phyloP scores from a whole-genome alignment of 2,797 vertebrate species.

The Sebastes variabilis region DNA sequence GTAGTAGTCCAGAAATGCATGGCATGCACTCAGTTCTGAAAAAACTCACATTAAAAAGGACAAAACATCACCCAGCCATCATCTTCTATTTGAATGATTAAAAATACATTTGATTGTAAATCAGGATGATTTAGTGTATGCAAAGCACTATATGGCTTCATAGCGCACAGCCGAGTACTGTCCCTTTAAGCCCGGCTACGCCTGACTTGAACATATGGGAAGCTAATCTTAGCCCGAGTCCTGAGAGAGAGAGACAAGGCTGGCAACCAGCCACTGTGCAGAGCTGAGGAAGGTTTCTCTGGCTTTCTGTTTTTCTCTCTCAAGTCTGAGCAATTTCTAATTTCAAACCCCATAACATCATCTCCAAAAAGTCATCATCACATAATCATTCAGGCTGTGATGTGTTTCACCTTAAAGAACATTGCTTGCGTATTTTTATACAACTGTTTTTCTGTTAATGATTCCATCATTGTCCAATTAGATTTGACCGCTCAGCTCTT shows the following conservation, averaged over 20 bases:
- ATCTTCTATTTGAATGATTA: not conserved
- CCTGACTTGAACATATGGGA: constrained; percentile 85
- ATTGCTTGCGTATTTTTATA: not conserved
- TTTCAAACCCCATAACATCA: not conserved
- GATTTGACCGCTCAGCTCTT: constrained; percentile 28
- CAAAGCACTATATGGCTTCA: not conserved
- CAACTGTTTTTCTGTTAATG: constrained; percentile 15
- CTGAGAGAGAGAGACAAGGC: constrained; percentile 79
- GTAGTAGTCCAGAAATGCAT: not conserved
- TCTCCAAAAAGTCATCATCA: not conserved
- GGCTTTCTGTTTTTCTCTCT: constrained; percentile 45
- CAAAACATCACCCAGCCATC: not conserved
- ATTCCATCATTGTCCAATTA: constrained; percentile 18
- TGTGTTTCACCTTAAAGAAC: not conserved
- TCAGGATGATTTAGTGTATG: not conserved
- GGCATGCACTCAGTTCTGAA: not conserved
- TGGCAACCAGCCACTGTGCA: constrained; percentile 80
- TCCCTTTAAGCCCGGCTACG: constrained; percentile 82
- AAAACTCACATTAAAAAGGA: not conserved
- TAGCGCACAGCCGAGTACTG: constrained; percentile 44
- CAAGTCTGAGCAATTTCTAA: constrained; percentile 2
- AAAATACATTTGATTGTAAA: not conserved
- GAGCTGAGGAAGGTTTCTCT: constrained; percentile 46
- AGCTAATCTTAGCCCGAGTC: constrained; percentile 86
- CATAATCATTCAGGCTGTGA: not conserved